These are phyloP conservation scores for Celastrina argiolus DNA, from an alignment of 2,888 invertebrate species.

Conservation along the genomic window DNA sequence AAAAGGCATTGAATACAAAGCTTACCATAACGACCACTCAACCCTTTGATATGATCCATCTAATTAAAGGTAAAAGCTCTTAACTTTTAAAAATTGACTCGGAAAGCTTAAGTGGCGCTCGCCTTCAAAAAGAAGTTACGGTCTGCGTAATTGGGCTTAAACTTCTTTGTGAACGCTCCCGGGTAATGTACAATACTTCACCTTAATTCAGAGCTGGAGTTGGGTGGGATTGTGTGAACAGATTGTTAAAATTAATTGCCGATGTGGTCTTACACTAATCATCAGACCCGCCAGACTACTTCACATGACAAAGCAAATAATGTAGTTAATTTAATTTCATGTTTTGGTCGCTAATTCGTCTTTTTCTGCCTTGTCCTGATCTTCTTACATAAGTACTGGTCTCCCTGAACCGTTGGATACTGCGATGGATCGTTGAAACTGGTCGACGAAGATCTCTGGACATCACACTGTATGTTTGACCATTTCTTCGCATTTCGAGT, in stretches of 20 bases:
- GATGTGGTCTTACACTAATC: no score
- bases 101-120: constrained; percentile 19
- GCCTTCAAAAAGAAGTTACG: constrained; percentile 21
- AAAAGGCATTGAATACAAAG: not conserved
- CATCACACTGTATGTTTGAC: no score
- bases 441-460: no score
- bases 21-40: constrained; percentile 1
- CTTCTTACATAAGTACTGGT: no score
- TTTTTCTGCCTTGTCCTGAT: no score
- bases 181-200: constrained; percentile 19
- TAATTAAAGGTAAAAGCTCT: constrained; percentile 22
- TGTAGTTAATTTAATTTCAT: no score
- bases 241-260: not conserved
- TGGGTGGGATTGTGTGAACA: constrained; percentile 1
- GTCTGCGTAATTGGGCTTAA: constrained; percentile 20
- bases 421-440: no score
- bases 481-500: no score
- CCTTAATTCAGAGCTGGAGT: constrained; percentile 3
- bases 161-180: constrained; percentile 16
- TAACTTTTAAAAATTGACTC: constrained; percentile 18
- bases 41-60: constrained; percentile 19
- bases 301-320: no score
- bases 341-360: no score
- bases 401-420: no score
- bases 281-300: no score